Base-by-base conservation (phyloP, 1,140 invertebrate species). In the Trissolcus basalis region DNA sequence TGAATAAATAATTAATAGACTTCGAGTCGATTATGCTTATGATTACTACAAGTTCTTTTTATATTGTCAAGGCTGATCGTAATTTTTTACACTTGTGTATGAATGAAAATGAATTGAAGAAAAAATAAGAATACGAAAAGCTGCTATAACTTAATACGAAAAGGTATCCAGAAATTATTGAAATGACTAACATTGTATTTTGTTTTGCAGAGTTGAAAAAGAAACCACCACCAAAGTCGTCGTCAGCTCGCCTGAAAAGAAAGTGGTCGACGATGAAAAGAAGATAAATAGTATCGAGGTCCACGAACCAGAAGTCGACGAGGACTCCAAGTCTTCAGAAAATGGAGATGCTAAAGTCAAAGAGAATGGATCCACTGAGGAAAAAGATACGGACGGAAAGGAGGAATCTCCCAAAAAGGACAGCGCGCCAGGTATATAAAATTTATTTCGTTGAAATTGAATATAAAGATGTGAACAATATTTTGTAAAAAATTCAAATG, bases 351-450 rank as follows among this genome's bases (percentile, higher is more conserved):
- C 88, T 27, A 65, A 71, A 51, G 79, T 81, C 61, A 87, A 86
- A 81, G 87, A 90, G 50, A 91, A 91, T 81, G 90, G 90, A 35
- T 82, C 84, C 0, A 78, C 85, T 6, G 86, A 88, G 50, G 87
- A 88, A 43, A 89, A 89, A 74, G 87, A 88, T 48, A 13, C 58
- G 12, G 89, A 90, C 0, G 88, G 88, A 2, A 89, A 91, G 47
- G 91, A 91, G 81, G 90, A 91, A 80, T 89, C 90, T 54, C 89
- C 90, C 56, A 91, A 92, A 75, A 92, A 92, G 75, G 91, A 91
- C 36, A 89, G 90, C 71, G 89, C 88, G 35, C 89, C 88, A 87
- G 90, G 90, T 39, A 39, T 39, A 39, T n/a, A 39, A 39, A 39
- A 39, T 39, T 11, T 39, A 11, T 39, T 39, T 39, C 36, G 9